Conservation (phyloP, 2,888 invertebrate species). For the Melanophora roralis region DNA sequence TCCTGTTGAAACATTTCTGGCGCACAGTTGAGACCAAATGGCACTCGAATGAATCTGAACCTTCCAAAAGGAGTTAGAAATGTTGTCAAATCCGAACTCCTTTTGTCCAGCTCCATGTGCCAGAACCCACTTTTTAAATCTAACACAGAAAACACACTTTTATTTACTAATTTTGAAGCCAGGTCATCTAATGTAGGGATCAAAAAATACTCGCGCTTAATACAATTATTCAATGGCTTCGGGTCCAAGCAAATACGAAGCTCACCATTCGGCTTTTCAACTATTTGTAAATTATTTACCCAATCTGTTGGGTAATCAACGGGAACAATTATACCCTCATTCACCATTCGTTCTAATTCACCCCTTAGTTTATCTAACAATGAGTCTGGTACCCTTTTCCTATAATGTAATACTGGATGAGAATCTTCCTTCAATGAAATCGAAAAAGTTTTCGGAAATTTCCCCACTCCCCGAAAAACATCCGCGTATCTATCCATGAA, state of each 20-base stretch:
- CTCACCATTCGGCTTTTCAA: constrained; percentile 42
- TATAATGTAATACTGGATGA: constrained; percentile 39
- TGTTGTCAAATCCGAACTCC: constrained; percentile 49
- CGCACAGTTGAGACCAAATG: constrained; percentile 47
- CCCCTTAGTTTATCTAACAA: too few species aligned
- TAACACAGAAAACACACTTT: constrained; percentile 53
- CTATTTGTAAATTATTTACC: constrained; percentile 29
- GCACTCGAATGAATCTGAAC: constrained; percentile 66
- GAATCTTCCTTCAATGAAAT: constrained; percentile 53
- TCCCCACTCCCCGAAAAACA: constrained; percentile 55
- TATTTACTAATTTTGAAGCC: constrained; percentile 49
- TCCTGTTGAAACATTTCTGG: constrained; percentile 70
- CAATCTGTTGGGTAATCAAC: constrained; percentile 49
- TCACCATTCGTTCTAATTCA: constrained; percentile 44
- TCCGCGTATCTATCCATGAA: background rate
- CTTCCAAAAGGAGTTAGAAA: constrained; percentile 58
- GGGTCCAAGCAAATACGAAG: constrained; percentile 62
- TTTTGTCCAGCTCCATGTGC: constrained; percentile 53
- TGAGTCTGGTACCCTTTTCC: constrained; percentile 52
- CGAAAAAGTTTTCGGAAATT: constrained; percentile 54
- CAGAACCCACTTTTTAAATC: constrained; percentile 49
- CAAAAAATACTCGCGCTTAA: constrained; percentile 22
- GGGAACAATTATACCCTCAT: constrained; percentile 45
- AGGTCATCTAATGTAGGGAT: constrained; percentile 59
- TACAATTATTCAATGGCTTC: constrained; percentile 47